Evolutionary conservation across 2,797 vertebrate genomes (phyloP).

Genomic region (Carcharodon carcharias): DNA sequence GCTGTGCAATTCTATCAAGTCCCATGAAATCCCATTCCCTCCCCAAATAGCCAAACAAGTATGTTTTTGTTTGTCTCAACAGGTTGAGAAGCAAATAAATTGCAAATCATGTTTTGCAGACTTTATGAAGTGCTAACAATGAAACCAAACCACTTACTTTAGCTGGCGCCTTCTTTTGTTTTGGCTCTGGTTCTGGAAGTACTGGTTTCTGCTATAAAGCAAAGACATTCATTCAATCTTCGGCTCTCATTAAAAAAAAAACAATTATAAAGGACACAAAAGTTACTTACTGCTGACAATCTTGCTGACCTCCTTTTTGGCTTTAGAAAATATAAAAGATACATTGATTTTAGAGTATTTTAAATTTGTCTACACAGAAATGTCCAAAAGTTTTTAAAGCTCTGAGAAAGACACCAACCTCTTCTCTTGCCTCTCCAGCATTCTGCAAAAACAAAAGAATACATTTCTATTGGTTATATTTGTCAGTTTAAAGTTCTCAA

Average conservation of each 20-base stretch:
- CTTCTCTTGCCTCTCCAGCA: not conserved
- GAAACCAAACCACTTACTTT: constrained; percentile 61
- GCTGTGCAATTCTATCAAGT: not conserved
- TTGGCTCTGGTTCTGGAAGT: constrained; percentile 71
- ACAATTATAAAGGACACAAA: not conserved
- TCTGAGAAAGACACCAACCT: not conserved
- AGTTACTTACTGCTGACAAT: constrained; percentile 77
- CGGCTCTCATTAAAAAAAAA: not conserved
- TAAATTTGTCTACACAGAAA: not conserved
- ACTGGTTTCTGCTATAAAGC: constrained; percentile 62
- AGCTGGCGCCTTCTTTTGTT: constrained; percentile 73
- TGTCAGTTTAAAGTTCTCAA: not conserved
- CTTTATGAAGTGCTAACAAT: too few species aligned
- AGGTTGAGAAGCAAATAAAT: not conserved
- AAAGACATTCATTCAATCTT: constrained; percentile 18
- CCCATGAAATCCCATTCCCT: too few species aligned
- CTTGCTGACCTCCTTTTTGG: constrained; percentile 88
- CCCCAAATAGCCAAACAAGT: too few species aligned
- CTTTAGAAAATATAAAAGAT: constrained; percentile 54
- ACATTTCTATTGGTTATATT: not conserved
- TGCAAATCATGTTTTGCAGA: not conserved
- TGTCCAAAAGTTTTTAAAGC: not conserved
- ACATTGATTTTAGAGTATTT: not conserved
- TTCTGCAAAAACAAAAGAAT: not conserved
- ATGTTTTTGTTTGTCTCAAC: not conserved